These are phyloP conservation scores for Cinclus mexicanus DNA, from an alignment of 2,113 vertebrate species.

Conservation along the genomic window DNA sequence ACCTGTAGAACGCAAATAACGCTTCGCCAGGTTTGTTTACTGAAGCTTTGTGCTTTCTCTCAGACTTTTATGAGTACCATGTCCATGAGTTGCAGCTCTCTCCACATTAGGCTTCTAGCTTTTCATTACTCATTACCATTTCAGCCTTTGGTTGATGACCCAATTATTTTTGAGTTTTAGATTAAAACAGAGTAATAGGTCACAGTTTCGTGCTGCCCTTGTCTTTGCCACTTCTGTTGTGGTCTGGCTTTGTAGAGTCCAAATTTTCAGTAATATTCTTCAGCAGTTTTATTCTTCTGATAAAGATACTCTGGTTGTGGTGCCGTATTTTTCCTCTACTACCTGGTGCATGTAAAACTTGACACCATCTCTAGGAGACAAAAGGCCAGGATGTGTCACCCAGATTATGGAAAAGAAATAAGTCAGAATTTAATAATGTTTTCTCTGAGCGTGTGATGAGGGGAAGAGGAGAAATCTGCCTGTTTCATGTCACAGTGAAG, in stretches of 20 bases:
- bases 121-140: not conserved
- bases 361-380: not conserved
- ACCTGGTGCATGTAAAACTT: not conserved
- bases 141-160: conserved; percentile 2
- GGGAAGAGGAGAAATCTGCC: not conserved
- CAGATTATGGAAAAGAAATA: not conserved
- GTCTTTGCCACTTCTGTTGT: not conserved
- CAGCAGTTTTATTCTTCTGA: not conserved
- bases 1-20: not conserved
- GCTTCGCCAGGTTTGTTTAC: not conserved
- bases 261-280: not conserved
- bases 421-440: not conserved
- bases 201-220: not conserved
- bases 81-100: not conserved
- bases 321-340: not conserved
- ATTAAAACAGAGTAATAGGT: not conserved
- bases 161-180: not conserved
- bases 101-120: not conserved
- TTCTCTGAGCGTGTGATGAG: not conserved
- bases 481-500: not conserved
- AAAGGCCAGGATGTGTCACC: not conserved
- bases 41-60: not conserved
- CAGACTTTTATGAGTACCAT: not conserved
- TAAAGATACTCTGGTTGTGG: not conserved
- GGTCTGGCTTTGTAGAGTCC: not conserved